These are phyloP conservation scores for Pseudoips prasinana DNA, from an alignment of 2,888 invertebrate genomes.

Conservation along the genomic window DNA sequence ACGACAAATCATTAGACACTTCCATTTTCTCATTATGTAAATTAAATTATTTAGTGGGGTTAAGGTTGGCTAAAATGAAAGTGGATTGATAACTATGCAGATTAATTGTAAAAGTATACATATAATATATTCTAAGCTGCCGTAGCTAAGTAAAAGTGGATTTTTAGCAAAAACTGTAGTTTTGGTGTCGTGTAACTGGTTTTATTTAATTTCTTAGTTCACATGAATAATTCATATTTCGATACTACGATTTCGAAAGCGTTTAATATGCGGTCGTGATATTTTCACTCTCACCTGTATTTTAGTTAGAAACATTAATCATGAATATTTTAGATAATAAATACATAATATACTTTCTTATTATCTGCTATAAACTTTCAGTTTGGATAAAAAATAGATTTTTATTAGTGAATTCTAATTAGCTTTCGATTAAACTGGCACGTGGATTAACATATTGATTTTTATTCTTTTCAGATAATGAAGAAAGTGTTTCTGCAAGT, in stretches of 20 bases:
- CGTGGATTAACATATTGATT: not conserved
- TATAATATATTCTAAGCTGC: conserved; percentile 22
- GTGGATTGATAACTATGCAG: conserved; percentile 18
- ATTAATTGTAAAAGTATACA: conserved; percentile 15
- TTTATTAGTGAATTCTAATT: conserved; percentile 4
- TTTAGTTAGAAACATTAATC: conserved; percentile 19
- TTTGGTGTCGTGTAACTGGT: conserved; percentile 36
- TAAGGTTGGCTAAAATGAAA: too few species aligned
- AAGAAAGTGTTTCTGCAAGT: conserved; percentile 18
- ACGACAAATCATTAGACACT: too few species aligned
- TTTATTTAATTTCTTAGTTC: conserved; percentile 34
- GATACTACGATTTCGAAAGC: conserved; percentile 42
- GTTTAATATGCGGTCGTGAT: conserved; percentile 30
- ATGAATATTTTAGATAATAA: conserved; percentile 21
- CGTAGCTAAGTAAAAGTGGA: conserved; percentile 32
- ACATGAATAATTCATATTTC: conserved; percentile 44
- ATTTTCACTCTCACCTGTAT: conserved; percentile 37
- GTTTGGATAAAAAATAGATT: conserved; percentile 7
- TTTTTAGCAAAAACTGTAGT: conserved; percentile 36
- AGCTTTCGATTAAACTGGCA: too few species aligned
- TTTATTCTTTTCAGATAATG: conserved; percentile 38
- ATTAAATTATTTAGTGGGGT: too few species aligned
- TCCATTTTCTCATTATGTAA: too few species aligned
- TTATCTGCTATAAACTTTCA: conserved; percentile 3
- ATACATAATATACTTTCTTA: too few species aligned